Conservation (phyloP, 2,797 vertebrate genomes). For the Jordanella pulchra region DNA sequence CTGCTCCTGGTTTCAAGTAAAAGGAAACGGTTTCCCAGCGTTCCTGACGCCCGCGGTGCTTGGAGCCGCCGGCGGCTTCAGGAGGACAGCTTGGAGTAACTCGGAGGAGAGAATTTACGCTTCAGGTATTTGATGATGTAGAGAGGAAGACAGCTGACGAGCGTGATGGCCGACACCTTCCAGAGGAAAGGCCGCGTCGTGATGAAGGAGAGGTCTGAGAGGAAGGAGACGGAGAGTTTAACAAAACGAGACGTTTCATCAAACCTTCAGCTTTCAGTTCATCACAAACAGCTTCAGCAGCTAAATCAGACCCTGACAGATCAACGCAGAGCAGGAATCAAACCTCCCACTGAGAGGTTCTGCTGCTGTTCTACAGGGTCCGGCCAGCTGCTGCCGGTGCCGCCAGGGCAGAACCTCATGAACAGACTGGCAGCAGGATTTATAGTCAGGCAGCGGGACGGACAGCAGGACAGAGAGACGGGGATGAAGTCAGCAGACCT, state of each 20-base stretch:
- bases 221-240: constrained; percentile 16
- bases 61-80: constrained; percentile 68
- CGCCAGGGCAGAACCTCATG: neutral
- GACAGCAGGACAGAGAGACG: neutral
- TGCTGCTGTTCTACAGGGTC: no score
- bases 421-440: neutral
- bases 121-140: constrained; percentile 98
- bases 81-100: constrained; percentile 96
- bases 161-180: constrained; percentile 95
- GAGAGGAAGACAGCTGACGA: constrained; percentile 98
- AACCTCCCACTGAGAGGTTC: no score
- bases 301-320: no score
- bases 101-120: constrained; percentile 95
- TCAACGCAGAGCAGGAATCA: no score
- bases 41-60: no score
- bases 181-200: constrained; percentile 93
- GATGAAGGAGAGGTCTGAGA: constrained; percentile 92
- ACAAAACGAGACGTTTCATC: neutral
- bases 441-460: neutral
- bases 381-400: neutral
- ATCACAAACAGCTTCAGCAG: no score
- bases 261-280: no score
- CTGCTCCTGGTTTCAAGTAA: neutral
- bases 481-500: constrained; percentile 71
- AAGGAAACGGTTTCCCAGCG: no score